Evolutionary conservation across 2,797 vertebrate genomes (phyloP), one percentile per base, ranked within the genome.

Genomic region (Lycodopsis pacificus): DNA sequence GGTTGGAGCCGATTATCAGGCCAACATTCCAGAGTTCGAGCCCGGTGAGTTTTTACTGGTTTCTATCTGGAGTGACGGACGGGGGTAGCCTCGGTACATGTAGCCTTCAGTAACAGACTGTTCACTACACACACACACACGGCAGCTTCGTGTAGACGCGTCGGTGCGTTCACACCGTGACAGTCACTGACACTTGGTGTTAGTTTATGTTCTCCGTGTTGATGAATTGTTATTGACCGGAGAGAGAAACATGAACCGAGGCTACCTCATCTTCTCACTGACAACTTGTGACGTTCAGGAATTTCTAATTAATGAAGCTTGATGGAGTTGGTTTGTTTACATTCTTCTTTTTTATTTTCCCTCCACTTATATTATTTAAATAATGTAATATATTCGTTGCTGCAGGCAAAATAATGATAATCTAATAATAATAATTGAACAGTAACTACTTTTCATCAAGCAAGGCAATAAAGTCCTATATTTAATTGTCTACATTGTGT

Each of bases 1-100:
- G 89, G 98, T 99, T 81, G 98, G 98, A 89, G 95, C 96, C 2
- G 98, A 99, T 82, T 99, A 97, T 71, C 98, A 99, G 92, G 98
- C 98, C 74, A 96, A 91, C 88, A 97, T 99, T 76, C 97, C 97
- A 3, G 97, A 99, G 73, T 97, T 96, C 81, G 97, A 99, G 78
- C 97, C 97, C 86, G 98, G 98, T 99, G 95, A 91, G 93, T 63
- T 62, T 69, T 13, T 27, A 19, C 71, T 59, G 73, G 44, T 59
- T 63, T 67, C 5, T 32, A 7, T 7, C 57, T 2, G 5, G 73
- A 58, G 62, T 8, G 81, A 14, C 65, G 66, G 73, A 34, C 54
- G 49, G 82, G 22, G 89, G 88, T 91, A 92, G 92, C 90, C 92
- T 92, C 91, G 84, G 40, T 62, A 4, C 25, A 36, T 7, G 61